Evolutionary conservation across 2,113 vertebrate genomes (phyloP).

Genomic region (Prinia subflava): DNA sequence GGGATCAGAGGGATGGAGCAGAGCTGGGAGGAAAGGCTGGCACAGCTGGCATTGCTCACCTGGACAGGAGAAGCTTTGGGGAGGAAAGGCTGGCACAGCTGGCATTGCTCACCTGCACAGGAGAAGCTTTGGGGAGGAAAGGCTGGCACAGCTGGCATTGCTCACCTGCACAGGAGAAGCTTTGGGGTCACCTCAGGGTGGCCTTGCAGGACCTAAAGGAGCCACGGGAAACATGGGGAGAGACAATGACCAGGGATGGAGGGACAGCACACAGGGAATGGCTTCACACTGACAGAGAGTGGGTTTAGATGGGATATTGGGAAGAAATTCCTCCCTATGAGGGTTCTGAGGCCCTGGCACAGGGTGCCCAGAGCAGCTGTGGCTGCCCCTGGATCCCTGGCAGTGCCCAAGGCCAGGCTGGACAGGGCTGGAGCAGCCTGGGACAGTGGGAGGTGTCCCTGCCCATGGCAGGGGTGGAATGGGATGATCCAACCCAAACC

Average conservation of each 20-base stretch:
- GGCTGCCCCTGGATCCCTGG: background rate
- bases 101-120: background rate
- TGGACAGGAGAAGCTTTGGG: background rate
- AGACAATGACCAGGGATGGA: rapidly evolving
- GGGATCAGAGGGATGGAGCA: background rate
- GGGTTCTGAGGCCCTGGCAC: background rate
- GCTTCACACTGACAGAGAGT: rapidly evolving
- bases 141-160: background rate
- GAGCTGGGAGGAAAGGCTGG: background rate
- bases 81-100: background rate
- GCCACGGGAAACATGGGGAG: rapidly evolving
- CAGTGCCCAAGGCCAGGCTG: background rate
- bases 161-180: background rate
- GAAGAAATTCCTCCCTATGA: rapidly evolving
- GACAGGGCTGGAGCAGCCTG: background rate
- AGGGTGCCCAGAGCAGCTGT: background rate
- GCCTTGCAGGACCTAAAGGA: rapidly evolving
- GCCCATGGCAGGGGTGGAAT: background rate
- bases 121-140: no score
- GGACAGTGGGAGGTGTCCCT: background rate
- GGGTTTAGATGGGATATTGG: rapidly evolving
- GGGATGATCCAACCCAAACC: background rate
- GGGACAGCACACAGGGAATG: rapidly evolving
- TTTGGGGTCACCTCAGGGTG: background rate
- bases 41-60: background rate